Conservation (phyloP, 2,113 vertebrate species). For the Globicephala melas region DNA sequence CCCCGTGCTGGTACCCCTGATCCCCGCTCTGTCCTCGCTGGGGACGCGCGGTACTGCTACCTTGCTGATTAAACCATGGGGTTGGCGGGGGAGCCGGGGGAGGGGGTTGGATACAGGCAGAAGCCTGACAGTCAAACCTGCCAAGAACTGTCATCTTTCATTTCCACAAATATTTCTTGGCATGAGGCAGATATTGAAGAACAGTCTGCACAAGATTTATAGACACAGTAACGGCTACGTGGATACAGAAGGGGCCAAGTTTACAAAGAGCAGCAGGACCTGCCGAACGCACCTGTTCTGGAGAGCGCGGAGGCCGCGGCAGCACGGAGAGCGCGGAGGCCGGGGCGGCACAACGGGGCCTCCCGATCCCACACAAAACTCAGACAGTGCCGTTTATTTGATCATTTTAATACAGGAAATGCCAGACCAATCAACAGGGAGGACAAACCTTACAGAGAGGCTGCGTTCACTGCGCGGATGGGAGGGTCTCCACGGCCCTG, state of each 20-base stretch:
- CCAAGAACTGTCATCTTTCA: conserved; percentile 78
- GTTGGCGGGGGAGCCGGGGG: fast-evolving
- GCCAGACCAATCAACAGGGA: conserved; percentile 73
- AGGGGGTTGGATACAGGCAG: background rate
- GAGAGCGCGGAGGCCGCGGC: too few relatives aligned
- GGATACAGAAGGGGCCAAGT: conserved; percentile 63
- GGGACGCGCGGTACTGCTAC: fast-evolving
- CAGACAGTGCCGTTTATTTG: conserved; percentile 71
- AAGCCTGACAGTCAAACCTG: background rate
- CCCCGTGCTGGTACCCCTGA: fast-evolving
- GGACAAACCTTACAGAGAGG: conserved; percentile 67
- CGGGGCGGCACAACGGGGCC: conserved; percentile 49
- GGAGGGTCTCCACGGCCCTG: conserved; percentile 73
- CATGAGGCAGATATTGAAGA: conserved; percentile 78
- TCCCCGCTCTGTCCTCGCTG: fast-evolving
- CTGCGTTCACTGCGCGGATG: conserved; percentile 71
- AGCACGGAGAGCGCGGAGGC: conserved; percentile 2
- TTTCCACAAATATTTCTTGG: conserved; percentile 78
- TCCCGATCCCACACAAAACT: conserved; percentile 65
- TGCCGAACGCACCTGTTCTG: conserved; percentile 25
- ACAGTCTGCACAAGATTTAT: conserved; percentile 76
- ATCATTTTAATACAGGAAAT: conserved; percentile 79
- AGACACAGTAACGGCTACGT: conserved; percentile 70
- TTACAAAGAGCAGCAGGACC: conserved; percentile 57
- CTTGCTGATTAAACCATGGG: conserved; percentile 36